A percentile compares a stretch with the other conserved stretches of the same genome.
These are phyloP conservation scores for Bos indicus DNA, from an alignment of 2,113 vertebrate species.

Conservation along the genomic window DNA sequence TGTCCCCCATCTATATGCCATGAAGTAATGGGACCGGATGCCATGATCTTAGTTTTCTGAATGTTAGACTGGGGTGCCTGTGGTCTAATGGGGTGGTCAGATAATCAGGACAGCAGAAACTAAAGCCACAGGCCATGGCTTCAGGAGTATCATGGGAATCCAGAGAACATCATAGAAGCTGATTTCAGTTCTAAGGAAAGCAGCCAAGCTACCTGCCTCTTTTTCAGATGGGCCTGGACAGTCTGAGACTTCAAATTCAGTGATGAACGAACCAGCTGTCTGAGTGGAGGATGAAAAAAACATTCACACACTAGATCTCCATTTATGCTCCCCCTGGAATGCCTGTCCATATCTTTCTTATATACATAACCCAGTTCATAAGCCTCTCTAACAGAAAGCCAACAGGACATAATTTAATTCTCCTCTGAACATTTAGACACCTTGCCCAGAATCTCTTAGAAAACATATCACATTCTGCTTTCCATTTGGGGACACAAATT, in stretches of 20 bases:
- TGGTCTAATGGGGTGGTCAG: neutral
- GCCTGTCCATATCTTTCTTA: neutral
- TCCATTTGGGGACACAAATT: neutral
- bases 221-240: neutral
- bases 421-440: neutral
- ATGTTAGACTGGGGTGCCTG: neutral
- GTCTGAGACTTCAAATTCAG: neutral
- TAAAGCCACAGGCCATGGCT: neutral
- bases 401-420: neutral
- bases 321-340: neutral
- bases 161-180: neutral
- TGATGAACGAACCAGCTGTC: neutral
- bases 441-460: neutral
- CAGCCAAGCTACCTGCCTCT: neutral
- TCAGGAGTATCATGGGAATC: neutral
- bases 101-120: neutral
- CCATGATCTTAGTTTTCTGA: neutral
- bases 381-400: neutral
- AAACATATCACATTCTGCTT: neutral
- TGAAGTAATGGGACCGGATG: accelerated
- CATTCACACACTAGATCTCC: neutral
- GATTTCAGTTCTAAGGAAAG: neutral
- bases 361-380: neutral
- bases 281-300: neutral
- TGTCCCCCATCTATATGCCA: neutral